These are phyloP conservation scores for Triplophysa bombifrons DNA, from an alignment of 2,797 vertebrate species.

Conservation along the genomic window DNA sequence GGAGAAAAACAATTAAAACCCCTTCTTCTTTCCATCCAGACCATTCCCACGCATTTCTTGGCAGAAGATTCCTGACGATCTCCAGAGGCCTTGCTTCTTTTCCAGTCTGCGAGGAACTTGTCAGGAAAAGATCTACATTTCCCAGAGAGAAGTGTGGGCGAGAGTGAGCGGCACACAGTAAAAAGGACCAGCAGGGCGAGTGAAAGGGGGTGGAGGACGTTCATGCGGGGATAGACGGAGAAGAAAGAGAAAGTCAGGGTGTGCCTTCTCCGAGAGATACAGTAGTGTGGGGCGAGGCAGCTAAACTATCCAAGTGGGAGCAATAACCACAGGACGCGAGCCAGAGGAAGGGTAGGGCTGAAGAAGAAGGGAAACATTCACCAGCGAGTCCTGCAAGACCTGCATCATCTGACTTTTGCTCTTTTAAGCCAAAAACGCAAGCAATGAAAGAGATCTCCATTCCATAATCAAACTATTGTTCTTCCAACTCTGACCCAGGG, in stretches of 20 bases:
- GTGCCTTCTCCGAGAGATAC: slow-evolving; percentile 25
- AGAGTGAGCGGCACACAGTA: slow-evolving; percentile 76
- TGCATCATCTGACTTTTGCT: slow-evolving; percentile 72
- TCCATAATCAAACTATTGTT: slow-evolving; percentile 81
- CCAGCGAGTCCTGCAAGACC: slow-evolving; percentile 71
- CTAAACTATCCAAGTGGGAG: slow-evolving; percentile 41
- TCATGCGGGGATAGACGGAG: slow-evolving; percentile 51
- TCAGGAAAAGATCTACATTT: slow-evolving; percentile 96
- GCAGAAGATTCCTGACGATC: slow-evolving; percentile 91
- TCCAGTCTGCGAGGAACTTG: slow-evolving; percentile 94
- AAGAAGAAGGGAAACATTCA: slow-evolving; percentile 66
- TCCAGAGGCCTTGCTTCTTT: slow-evolving; percentile 94
- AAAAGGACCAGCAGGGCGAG: slow-evolving; percentile 72
- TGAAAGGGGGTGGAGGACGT: not conserved
- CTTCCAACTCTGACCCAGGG: slow-evolving; percentile 75
- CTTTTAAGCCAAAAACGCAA: slow-evolving; percentile 56
- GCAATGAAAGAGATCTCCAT: slow-evolving; percentile 71
- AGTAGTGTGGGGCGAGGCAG: slow-evolving; percentile 24
- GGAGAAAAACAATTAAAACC: slow-evolving; percentile 85
- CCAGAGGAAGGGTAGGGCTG: slow-evolving; percentile 69
- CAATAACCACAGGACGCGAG: slow-evolving; percentile 54
- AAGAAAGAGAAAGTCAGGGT: slow-evolving; percentile 61
- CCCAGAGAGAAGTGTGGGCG: slow-evolving; percentile 87
- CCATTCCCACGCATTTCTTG: slow-evolving; percentile 99
- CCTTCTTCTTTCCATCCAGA: slow-evolving; percentile 88